Evolutionary conservation across 2,888 invertebrate species (phyloP).

Genomic region (Beris morrisii): DNA sequence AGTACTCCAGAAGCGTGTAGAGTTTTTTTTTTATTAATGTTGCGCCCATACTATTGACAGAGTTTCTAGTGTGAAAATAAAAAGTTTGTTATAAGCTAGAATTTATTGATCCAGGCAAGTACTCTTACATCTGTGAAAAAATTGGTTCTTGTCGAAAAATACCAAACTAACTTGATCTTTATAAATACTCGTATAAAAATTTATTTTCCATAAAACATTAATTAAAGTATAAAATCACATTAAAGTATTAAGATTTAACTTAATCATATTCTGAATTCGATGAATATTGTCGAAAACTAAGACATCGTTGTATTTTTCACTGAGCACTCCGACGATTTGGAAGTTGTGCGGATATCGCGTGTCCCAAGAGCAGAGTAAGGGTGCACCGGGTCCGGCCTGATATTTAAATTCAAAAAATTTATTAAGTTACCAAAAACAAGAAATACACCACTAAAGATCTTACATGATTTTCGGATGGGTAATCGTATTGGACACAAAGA

Average conservation of each 20-base stretch:
- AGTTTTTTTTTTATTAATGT: too few species aligned
- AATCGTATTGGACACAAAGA: slow-evolving; percentile 28
- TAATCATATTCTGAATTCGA: slow-evolving; percentile 34
- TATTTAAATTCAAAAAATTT: slow-evolving; percentile 4
- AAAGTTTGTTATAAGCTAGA: too few species aligned
- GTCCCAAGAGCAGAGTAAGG: slow-evolving; percentile 31
- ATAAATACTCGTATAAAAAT: too few species aligned
- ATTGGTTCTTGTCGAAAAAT: too few species aligned
- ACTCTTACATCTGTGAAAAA: too few species aligned
- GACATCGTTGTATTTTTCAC: slow-evolving; percentile 27
- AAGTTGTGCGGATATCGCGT: slow-evolving; percentile 28
- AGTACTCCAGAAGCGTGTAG: too few species aligned
- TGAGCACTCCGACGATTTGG: slow-evolving; percentile 32
- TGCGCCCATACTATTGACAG: too few species aligned
- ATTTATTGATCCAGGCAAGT: too few species aligned
- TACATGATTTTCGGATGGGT: slow-evolving; percentile 21
- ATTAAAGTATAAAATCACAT: slow-evolving; percentile 34
- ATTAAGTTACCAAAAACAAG: neutral
- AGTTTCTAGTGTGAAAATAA: too few species aligned
- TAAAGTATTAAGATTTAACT: slow-evolving; percentile 30
- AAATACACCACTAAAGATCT: neutral
- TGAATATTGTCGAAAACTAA: slow-evolving; percentile 34
- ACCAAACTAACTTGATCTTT: too few species aligned
- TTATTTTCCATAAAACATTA: slow-evolving; percentile 4
- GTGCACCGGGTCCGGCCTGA: slow-evolving; percentile 32